Conservation (phyloP, 2,113 vertebrate genomes). For the Sclerurus mexicanus region DNA sequence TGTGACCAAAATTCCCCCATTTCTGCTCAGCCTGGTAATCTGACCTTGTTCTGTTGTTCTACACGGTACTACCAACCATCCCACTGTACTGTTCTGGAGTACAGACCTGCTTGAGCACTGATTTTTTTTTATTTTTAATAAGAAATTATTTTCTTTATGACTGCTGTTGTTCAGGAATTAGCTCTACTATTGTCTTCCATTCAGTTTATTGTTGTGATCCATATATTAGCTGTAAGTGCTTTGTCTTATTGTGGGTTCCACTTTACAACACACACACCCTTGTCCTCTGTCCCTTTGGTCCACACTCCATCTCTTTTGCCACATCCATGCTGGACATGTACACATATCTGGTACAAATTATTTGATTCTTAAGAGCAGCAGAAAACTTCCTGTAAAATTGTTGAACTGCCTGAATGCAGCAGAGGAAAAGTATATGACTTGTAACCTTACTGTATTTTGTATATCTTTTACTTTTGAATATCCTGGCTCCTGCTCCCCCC, state of each 20-base stretch:
- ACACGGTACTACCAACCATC: not conserved
- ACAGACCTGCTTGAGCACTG: not conserved
- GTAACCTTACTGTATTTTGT: not conserved
- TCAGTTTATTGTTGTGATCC: no score
- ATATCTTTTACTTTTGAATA: not conserved
- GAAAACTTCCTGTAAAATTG: not conserved
- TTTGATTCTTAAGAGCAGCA: not conserved
- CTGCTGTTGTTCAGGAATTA: not conserved
- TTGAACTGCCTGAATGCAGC: not conserved
- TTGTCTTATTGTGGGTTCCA: not conserved
- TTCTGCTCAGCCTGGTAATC: not conserved
- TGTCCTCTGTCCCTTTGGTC: not conserved
- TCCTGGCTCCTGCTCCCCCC: not conserved
- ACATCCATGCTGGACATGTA: accelerated
- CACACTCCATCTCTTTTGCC: not conserved
- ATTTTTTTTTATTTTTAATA: not conserved
- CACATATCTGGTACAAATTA: not conserved
- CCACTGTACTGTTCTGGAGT: not conserved
- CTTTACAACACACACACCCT: not conserved
- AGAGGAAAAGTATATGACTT: not conserved
- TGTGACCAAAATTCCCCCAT: not conserved
- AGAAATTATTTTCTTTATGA: not conserved
- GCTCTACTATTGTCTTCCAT: not conserved
- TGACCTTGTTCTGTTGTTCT: not conserved
- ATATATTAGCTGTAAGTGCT: not conserved